Evolutionary conservation across 1,140 invertebrate species (phyloP), one percentile per base, ranked within the genome.

Genomic region (Fopius arisanus): DNA sequence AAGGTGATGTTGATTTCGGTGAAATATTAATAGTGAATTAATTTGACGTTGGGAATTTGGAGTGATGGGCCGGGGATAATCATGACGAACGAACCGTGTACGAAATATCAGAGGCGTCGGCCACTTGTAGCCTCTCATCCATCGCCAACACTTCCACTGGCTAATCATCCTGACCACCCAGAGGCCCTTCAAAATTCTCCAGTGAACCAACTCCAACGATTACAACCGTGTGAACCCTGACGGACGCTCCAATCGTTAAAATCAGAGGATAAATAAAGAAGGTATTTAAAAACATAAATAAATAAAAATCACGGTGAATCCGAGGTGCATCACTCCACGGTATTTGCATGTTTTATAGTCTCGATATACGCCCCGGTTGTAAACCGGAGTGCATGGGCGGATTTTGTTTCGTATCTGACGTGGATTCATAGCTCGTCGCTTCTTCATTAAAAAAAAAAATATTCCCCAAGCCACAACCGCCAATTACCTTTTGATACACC

Each of bases 281-380:
- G 3, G 29, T 31, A 7, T 3, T 3, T 4, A 54, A 59, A 59
- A 26, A 48, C 6, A 48, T 9, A 3, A 59, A 59, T 26, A 5
- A 19, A 23, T 59, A 59, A 26, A 59, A 59, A 59, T 26, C 14
- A n/a, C 70, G 62, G 26, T 65, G 62, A 65, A 31, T 63, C 54
- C 31, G 12, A 26, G 9, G n/a, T 2, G 19, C 40, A 67, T 54
- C 14, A 21, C n/a, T 21, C 19, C 41, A 31, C 66, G 5, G 31
- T 59, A 73, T 67, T 73, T 73, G 65, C 71, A 73, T 73, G 43
- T 62, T 73, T 73, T 73, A 67, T 73, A 19, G 31, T 54, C 41
- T 54, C 37, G 29, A 72, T 71, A 70, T 70, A 73, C 65, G 48
- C 63, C 54, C 63, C 71, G 66, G 37, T 65, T 43, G 54, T 73